These are phyloP conservation scores for Stomatorhinus walkeri DNA, from an alignment of 2,797 vertebrate species.

Conservation along the genomic window DNA sequence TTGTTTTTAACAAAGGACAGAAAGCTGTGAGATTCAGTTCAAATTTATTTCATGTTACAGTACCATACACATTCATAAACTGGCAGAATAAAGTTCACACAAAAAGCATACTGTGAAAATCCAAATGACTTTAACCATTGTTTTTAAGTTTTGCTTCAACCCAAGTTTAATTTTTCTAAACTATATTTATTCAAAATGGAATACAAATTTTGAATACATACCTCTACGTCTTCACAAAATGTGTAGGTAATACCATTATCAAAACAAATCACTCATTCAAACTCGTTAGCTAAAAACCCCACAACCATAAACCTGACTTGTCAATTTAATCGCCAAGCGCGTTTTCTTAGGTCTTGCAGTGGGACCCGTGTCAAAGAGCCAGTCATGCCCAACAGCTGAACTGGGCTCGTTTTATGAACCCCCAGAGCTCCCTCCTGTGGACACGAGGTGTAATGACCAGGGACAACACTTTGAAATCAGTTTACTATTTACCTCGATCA, in stretches of 20 bases:
- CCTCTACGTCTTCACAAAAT: conserved; percentile 11
- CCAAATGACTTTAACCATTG: background rate
- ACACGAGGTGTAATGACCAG: background rate
- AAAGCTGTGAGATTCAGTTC: background rate
- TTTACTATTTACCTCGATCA: background rate
- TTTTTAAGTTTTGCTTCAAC: conserved; percentile 6
- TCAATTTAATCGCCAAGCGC: background rate
- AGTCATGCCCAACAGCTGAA: background rate
- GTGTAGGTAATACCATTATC: conserved; percentile 7
- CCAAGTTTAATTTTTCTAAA: background rate
- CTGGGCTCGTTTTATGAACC: background rate
- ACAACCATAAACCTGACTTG: background rate
- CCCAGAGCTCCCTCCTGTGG: background rate
- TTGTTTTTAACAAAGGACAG: background rate
- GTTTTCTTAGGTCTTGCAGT: background rate
- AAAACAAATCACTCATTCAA: conserved; percentile 8
- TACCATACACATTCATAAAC: conserved; percentile 12
- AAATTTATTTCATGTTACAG: conserved; percentile 11
- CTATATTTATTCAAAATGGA: conserved; percentile 3
- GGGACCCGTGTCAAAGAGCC: background rate
- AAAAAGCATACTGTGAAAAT: conserved; percentile 12
- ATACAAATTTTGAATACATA: conserved; percentile 9
- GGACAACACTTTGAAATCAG: background rate
- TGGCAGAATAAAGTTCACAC: conserved; percentile 9
- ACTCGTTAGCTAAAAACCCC: background rate